These are phyloP conservation scores for Pachypanchax playfairii DNA, from an alignment of 2,113 vertebrate species.

Conservation along the genomic window DNA sequence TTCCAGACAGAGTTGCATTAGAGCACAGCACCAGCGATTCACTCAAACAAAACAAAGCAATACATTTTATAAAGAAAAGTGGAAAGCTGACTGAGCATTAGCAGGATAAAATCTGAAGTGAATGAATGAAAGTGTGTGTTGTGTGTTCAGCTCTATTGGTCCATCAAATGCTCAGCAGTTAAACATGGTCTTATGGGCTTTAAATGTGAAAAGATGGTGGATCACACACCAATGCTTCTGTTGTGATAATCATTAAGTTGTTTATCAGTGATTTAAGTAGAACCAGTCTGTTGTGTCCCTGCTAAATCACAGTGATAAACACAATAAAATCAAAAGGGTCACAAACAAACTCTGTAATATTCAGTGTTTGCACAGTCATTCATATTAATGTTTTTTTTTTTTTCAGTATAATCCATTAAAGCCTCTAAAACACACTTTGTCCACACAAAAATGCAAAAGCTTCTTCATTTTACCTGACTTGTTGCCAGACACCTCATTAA, in stretches of 20 bases:
- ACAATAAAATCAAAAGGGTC: constrained; percentile 13
- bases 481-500: constrained; percentile 73
- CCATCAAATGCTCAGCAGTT: neutral
- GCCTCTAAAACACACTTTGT: constrained; percentile 1
- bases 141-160: neutral
- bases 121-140: neutral
- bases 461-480: constrained; percentile 64
- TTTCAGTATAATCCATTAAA: neutral
- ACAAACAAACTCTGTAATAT: constrained; percentile 39
- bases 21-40: neutral
- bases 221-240: constrained; percentile 11
- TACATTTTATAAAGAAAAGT: neutral
- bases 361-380: constrained; percentile 36
- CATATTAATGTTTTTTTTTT: constrained; percentile 33
- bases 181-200: constrained; percentile 21
- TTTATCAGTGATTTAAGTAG: constrained; percentile 34
- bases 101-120: too few species aligned
- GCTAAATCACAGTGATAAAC: constrained; percentile 16
- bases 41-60: too few species aligned
- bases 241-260: constrained; percentile 26
- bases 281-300: constrained; percentile 1
- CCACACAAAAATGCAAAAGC: neutral
- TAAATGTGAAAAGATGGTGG: constrained; percentile 27
- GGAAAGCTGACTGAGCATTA: neutral
- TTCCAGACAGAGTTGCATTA: neutral